These are phyloP conservation scores for Scartelaos histophorus DNA, from an alignment of 2,113 vertebrate species.

Conservation along the genomic window DNA sequence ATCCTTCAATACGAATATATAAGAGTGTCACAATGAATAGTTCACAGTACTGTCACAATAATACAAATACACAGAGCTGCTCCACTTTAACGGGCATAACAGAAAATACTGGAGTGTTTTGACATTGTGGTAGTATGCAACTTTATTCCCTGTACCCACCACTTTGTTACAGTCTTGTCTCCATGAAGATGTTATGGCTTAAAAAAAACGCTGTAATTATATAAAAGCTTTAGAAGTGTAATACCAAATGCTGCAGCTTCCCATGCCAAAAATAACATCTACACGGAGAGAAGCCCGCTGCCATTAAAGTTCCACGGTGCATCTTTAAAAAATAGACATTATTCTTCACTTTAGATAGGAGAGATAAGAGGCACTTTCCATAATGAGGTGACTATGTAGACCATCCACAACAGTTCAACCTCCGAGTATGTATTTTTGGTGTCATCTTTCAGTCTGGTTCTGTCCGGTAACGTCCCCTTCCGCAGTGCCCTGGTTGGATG, in stretches of 20 bases:
- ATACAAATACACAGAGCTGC: neutral
- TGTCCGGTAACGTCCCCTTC: conserved; percentile 19
- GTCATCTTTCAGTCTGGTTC: conserved; percentile 35
- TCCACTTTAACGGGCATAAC: neutral
- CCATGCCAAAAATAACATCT: no score
- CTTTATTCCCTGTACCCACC: neutral
- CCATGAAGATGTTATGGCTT: no score
- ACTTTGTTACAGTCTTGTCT: no score
- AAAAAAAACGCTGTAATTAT: no score
- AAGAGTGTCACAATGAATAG: neutral
- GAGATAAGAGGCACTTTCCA: conserved; percentile 23
- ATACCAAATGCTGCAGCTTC: no score
- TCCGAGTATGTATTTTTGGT: neutral
- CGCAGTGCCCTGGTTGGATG: conserved; percentile 2
- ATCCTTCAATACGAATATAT: neutral
- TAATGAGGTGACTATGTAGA: conserved; percentile 25
- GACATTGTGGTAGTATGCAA: neutral
- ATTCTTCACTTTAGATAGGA: conserved; percentile 39
- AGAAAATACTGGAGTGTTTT: neutral
- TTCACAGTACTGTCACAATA: neutral
- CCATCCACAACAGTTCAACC: neutral
- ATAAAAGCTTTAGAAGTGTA: no score
- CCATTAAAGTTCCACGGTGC: neutral
- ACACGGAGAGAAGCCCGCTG: no score
- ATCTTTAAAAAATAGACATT: neutral